Conservation (phyloP, 2,797 vertebrate genomes). For the Mus caroli region DNA sequence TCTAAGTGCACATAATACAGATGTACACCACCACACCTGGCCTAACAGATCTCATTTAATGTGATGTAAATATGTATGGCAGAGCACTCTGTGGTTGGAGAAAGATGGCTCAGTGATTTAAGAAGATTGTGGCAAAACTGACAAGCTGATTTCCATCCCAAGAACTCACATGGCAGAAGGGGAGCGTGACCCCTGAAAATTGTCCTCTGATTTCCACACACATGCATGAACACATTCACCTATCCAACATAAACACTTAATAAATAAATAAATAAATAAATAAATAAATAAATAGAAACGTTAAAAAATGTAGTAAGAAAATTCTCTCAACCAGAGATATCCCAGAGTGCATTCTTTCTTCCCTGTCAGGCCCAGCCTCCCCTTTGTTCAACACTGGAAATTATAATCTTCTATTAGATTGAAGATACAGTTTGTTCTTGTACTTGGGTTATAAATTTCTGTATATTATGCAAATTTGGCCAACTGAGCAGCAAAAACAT, state of each 20-base stretch:
- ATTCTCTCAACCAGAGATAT: background rate
- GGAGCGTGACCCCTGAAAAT: background rate
- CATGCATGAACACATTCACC: background rate
- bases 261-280: background rate
- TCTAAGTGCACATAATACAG: background rate
- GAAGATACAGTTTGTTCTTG: background rate
- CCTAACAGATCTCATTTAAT: background rate
- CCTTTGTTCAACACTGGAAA: background rate
- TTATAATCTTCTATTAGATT: conserved; percentile 29
- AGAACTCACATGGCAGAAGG: background rate
- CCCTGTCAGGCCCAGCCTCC: background rate
- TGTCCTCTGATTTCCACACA: background rate
- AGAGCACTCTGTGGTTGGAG: background rate
- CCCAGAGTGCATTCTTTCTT: background rate
- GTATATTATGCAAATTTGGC: background rate
- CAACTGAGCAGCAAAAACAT: background rate
- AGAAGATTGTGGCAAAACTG: background rate
- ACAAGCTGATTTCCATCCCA: background rate
- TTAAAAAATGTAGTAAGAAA: background rate
- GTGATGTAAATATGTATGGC: background rate
- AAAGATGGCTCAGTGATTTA: background rate
- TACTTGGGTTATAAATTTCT: background rate
- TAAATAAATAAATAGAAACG: background rate
- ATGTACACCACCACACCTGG: background rate
- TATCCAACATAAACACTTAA: background rate